These are phyloP conservation scores for Apolygus lucorum DNA, from an alignment of 1,140 invertebrate species.

Conservation along the genomic window DNA sequence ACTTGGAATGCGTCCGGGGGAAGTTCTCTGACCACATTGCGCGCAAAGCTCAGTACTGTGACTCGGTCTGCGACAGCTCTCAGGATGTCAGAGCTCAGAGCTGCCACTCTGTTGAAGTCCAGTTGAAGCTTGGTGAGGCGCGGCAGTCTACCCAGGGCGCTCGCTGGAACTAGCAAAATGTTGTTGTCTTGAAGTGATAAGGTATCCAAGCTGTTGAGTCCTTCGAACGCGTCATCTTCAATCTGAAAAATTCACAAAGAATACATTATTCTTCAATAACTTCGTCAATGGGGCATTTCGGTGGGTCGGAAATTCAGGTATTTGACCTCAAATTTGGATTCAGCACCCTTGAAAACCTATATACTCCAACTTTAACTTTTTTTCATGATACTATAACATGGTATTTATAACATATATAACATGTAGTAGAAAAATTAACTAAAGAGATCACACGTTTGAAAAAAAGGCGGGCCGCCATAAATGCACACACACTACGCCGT, in stretches of 20 bases:
- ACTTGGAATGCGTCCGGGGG: slow-evolving; percentile 63
- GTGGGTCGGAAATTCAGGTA: too few species aligned
- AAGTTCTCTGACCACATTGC: slow-evolving; percentile 79
- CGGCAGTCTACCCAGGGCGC: slow-evolving; percentile 62
- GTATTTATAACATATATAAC: too few species aligned
- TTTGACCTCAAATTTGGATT: too few species aligned
- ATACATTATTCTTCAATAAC: slow-evolving; percentile 14
- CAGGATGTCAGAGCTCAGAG: slow-evolving; percentile 68
- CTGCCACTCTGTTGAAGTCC: slow-evolving; percentile 79
- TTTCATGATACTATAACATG: neutral
- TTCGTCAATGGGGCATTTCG: neutral
- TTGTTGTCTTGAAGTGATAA: slow-evolving; percentile 81
- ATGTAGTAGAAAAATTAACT: too few species aligned
- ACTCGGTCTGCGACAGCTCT: slow-evolving; percentile 52
- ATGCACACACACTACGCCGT: too few species aligned
- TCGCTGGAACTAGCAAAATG: slow-evolving; percentile 69
- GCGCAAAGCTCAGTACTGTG: slow-evolving; percentile 57
- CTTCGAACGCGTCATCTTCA: slow-evolving; percentile 76
- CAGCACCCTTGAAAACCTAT: too few species aligned
- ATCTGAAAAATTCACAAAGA: slow-evolving; percentile 55
- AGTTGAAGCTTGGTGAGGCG: slow-evolving; percentile 63
- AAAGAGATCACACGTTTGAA: too few species aligned
- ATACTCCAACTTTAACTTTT: too few species aligned
- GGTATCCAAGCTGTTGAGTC: slow-evolving; percentile 62
- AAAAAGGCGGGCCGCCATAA: too few species aligned